Evolutionary conservation across 2,888 invertebrate species (phyloP).

Genomic region (Chrysolina americana): DNA sequence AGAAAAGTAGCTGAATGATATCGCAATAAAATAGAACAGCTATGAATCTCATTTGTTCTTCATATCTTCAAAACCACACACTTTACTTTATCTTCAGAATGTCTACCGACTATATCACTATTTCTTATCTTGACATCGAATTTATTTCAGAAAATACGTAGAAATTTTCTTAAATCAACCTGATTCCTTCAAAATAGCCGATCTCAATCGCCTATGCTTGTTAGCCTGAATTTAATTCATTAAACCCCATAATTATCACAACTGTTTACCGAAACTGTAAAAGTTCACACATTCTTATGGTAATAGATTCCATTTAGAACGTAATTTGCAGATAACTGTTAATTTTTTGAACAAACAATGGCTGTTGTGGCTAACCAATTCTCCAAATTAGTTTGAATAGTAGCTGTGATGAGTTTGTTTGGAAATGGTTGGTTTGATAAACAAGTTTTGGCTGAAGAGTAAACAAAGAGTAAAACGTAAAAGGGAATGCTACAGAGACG

Average conservation of each 20-base stretch:
- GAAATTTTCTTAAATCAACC: not conserved
- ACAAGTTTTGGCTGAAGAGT: not conserved
- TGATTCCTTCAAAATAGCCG: not conserved
- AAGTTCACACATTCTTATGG: conserved; percentile 17
- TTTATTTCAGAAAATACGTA: not conserved
- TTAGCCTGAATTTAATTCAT: conserved; percentile 1
- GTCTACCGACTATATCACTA: too few relatives aligned
- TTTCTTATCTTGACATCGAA: too few relatives aligned
- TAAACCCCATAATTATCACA: conserved; percentile 17
- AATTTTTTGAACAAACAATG: conserved; percentile 3
- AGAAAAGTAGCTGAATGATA: too few relatives aligned
- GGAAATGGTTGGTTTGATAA: not conserved
- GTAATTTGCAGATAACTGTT: conserved; percentile 10
- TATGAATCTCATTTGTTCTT: too few relatives aligned
- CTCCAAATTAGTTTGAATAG: not conserved
- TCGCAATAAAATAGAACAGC: too few relatives aligned
- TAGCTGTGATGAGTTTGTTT: not conserved
- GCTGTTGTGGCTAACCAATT: not conserved
- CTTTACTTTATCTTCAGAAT: too few relatives aligned
- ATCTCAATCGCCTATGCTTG: not conserved
- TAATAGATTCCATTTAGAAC: conserved; percentile 18
- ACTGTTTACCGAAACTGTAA: conserved; percentile 17
- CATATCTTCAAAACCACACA: too few relatives aligned
- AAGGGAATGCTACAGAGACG: too few relatives aligned
- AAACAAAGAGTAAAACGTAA: too few relatives aligned